Evolutionary conservation across 2,113 vertebrate genomes (phyloP).

Genomic region (Siphamia tubifer): DNA sequence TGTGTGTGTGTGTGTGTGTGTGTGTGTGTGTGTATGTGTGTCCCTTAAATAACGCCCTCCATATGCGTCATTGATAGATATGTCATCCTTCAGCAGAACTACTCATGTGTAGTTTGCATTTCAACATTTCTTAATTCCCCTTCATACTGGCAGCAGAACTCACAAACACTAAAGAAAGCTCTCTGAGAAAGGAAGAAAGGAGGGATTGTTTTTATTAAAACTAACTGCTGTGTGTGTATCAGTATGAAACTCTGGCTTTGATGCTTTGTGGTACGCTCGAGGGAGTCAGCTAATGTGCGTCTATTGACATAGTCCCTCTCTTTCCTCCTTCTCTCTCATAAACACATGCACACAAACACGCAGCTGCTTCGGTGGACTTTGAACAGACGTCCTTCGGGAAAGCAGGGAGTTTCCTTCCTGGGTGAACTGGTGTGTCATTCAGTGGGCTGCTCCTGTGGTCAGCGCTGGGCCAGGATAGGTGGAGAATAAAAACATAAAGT

Average conservation of each 20-base stretch:
- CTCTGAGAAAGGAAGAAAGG: slow-evolving; percentile 5
- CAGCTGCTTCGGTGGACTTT: slow-evolving; percentile 60
- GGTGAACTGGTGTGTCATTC: slow-evolving; percentile 52
- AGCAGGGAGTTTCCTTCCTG: slow-evolving; percentile 69
- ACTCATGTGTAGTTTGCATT: slow-evolving; percentile 11
- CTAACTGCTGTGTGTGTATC: slow-evolving; percentile 16
- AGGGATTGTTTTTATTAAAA: slow-evolving; percentile 25
- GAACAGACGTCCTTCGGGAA: slow-evolving; percentile 42
- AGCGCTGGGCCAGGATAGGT: slow-evolving; percentile 1
- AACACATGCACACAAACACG: slow-evolving; percentile 14
- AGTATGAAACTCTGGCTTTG: slow-evolving; percentile 31
- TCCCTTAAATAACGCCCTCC: neutral
- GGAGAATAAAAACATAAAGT: slow-evolving; percentile 43
- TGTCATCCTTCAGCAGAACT: slow-evolving; percentile 24
- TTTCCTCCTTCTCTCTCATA: neutral
- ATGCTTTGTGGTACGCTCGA: slow-evolving; percentile 5
- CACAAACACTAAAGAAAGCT: neutral
- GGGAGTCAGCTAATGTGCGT: slow-evolving; percentile 21
- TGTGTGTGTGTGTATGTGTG: neutral
- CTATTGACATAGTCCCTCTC: slow-evolving; percentile 34
- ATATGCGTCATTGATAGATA: slow-evolving; percentile 28
- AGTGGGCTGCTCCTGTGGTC: slow-evolving; percentile 25
- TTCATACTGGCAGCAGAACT: neutral
- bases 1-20: neutral
- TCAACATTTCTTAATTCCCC: slow-evolving; percentile 1